Evolutionary conservation across 2,797 vertebrate species (phyloP).

Genomic region (Eurystomus glaucurus): DNA sequence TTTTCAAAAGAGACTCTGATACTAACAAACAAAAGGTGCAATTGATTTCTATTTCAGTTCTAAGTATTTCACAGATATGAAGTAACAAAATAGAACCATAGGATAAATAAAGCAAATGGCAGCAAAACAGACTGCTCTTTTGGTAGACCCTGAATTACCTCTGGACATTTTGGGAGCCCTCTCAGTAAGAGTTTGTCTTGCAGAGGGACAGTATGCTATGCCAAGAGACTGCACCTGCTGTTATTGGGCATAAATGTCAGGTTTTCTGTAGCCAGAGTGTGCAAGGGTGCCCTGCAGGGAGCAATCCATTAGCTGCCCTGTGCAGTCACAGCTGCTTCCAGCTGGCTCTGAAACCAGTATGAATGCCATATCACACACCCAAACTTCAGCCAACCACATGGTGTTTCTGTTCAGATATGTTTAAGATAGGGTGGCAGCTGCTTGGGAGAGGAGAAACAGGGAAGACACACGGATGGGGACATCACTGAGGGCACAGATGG

Average conservation of each 20-base stretch:
- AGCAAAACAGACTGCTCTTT: neutral
- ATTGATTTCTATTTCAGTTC: neutral
- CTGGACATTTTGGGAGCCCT: neutral
- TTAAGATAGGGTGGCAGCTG: neutral
- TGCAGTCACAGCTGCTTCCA: neutral
- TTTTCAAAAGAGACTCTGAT: neutral
- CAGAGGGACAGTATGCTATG: neutral
- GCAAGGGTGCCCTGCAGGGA: neutral
- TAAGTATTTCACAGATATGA: neutral
- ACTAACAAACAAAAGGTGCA: neutral
- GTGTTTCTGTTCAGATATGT: neutral
- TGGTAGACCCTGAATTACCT: neutral
- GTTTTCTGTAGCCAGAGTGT: neutral
- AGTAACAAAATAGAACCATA: neutral
- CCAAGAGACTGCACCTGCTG: accelerated
- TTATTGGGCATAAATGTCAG: neutral
- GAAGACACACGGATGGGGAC: too few species aligned
- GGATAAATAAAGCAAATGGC: neutral
- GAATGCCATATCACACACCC: neutral
- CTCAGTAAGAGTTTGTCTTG: neutral
- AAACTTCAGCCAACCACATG: neutral
- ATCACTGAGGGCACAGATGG: accelerated
- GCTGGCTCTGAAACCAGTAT: neutral
- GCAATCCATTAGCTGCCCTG: neutral
- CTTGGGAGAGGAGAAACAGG: neutral